Conservation (phyloP, 2,888 invertebrate species). For the Rotaria magnacalcarata region DNA sequence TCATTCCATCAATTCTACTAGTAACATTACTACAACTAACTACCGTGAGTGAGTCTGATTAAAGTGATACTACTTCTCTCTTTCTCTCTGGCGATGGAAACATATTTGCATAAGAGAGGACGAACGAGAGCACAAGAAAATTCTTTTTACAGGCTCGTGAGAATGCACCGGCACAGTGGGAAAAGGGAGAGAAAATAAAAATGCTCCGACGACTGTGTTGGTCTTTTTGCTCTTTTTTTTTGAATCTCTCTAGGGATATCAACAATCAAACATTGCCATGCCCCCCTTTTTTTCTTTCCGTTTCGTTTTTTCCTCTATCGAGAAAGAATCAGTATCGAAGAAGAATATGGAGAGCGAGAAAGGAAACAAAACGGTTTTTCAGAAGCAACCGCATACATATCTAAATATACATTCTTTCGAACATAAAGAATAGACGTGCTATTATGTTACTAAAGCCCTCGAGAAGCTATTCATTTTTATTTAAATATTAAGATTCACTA, state of each 20-base stretch:
- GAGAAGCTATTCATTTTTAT: neutral
- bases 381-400: neutral
- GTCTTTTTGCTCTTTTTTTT: neutral
- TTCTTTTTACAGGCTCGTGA: neutral
- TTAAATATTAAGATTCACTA: neutral
- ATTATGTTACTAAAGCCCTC: neutral
- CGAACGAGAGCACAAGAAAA: neutral
- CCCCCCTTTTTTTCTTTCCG: neutral
- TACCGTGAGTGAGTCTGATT: slow-evolving; percentile 17
- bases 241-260: slow-evolving; percentile 16
- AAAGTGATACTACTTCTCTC: slow-evolving; percentile 8
- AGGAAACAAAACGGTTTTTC: neutral
- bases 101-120: slow-evolving; percentile 11
- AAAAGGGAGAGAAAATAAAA: neutral
- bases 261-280: slow-evolving; percentile 9
- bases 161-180: slow-evolving; percentile 4
- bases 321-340: neutral
- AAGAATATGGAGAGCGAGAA: neutral
- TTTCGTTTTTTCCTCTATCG: neutral
- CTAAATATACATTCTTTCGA: neutral
- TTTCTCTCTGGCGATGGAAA: neutral
- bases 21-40: neutral
- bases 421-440: neutral
- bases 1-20: neutral
- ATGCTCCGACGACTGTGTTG: neutral